Base-by-base conservation (phyloP, 37 sponge, comb jelly and placozoan genomes). In the Halisarca cf. caerulea region DNA sequence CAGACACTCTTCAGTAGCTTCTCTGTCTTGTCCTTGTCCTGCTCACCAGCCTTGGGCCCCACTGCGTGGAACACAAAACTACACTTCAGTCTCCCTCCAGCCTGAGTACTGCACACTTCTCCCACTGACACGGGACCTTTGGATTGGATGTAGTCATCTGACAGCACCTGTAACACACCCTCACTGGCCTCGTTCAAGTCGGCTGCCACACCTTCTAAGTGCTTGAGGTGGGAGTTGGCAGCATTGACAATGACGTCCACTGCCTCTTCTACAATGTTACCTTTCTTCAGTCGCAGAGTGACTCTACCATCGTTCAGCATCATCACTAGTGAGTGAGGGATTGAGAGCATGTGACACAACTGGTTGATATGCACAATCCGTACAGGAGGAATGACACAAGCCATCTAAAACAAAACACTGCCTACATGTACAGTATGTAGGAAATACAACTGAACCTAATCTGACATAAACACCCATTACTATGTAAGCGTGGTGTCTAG, bases 181-280 rank as follows among this genome's bases (percentile, higher is more conserved):
- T 78, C 39, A 66, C 92, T 85, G 30, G 89, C 89, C 25, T 58
- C 30, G 77, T 79, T 69, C 7, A 92, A 43, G 38, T 89, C 93
- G 21, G 35, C 80, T 27, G 93, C 93, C 11, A 92, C 89, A 25
- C 93, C 93, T 62, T 83, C 89, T 9, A 25, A 59, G 37, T 88
- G 93, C 42, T 59, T n/a, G 1, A 92, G 80, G 25, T 41, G 42
- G 9, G 35, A 24, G 59, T 92, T 92, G 5, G 93, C 93, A 38
- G 93, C 89, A 79, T 88, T 92, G 34, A 92, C 93, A 18, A 92
- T 89, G 2, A 79, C 77, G 58, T 86, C 84, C 1, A 68, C 84
- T 14, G 88, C 23, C 30, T 92, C 89, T n/a, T 83, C 42, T 0
- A 83, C 82, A 37, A 92, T 88, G 74, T 86, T 58, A 21, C 43